Base-by-base conservation (phyloP, 2,113 vertebrate species). In the Amblyopsis rosae region DNA sequence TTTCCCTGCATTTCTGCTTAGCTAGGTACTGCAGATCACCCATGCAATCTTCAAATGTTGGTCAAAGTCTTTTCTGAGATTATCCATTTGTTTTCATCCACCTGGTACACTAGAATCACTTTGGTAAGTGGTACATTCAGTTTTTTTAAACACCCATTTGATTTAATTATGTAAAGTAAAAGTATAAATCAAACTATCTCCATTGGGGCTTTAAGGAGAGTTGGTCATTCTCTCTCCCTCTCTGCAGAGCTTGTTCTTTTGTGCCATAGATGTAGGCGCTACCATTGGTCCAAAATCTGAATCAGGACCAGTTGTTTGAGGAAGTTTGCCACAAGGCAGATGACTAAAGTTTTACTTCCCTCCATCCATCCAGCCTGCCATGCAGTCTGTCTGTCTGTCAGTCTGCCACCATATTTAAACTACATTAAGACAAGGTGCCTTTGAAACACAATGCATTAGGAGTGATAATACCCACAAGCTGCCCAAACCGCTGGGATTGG, bases 401-500 rank as follows among this genome's bases (percentile, higher is more conserved):
- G 26, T 61, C 67, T 48, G 55, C 73, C 55, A 50, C 71, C 57
- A 47, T 73, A 67, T 63, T 69, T 76, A 58, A 15, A 11, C 75
- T 59, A 56, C 62, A 57, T 72, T 64, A 45, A 59, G 19, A 45
- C 70, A 79, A 82, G 71, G 81, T 79, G 82, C 82, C 73, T 83
- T 82, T 76, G 75, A 82, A 63, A 66, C 41, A 26, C 67, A 80
- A 64, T 60, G 70, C 45, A 78, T 82, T 71, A 66, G 76, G 70
- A 57, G 67, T 4, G 65, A 57, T 58, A 77, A 82, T 83, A 35
- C 48, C 60, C 72, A 73, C 58, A 13, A 69, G 62, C 73, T 73
- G 75, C 35, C 70, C 73, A 73, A 77, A 76, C 59, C 67, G 66
- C n/a, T 17, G 53, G 64, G 75, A 68, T 75, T 77, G 70, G 73